Base-by-base conservation (phyloP, 2,888 invertebrate genomes). In the Ormyrus labotus region DNA sequence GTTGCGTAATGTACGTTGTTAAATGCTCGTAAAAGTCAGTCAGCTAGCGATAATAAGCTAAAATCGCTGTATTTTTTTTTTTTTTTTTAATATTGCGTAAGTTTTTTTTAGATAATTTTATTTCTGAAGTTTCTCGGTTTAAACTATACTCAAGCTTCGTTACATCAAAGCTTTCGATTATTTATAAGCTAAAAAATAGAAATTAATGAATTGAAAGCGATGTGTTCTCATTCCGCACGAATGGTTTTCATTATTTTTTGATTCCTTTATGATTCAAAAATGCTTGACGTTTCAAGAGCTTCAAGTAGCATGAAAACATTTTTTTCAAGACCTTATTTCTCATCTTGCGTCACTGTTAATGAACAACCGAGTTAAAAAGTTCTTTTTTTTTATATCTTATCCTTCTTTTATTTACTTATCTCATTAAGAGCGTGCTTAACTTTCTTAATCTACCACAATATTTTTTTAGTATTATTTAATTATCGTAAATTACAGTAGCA, bases 221-320 rank as follows among this genome's bases (percentile, higher is more conserved):
- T 19, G 45, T 68, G 45, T 47, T 69, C 57, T 69, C 34, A 57
- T 55, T 47, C 7, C 7, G 6, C 6, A 2, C 50, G 4, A 45
- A 53, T 51, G 34, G 45, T 11, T 7, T 8, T 71, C 51, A 34
- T 51, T 13, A 48, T 71, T 71, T 61, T 60, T 50, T 19, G 70
- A 70, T 70, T 71, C 13, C 34, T 71, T 61, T n/a, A 58, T 9
- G 34, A 71, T 71, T 71, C 9, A 45, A 61, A 71, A 71, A 71
- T 13, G 45, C 61, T 61, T 45, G 51, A 34, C 10, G 60, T 53
- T 71, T 61, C 61, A 71, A 71, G 71, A 61, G 60, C n/a, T 51
- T 71, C 57, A 34, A 71, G 61, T 71, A 60, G 11, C n/a, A 60
- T 7, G 13, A 34, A 61, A 19, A 4, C 34, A 71, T 67, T 67